Evolutionary conservation across 1,140 invertebrate genomes (phyloP).

Genomic region (Hypothenemus hampei): DNA sequence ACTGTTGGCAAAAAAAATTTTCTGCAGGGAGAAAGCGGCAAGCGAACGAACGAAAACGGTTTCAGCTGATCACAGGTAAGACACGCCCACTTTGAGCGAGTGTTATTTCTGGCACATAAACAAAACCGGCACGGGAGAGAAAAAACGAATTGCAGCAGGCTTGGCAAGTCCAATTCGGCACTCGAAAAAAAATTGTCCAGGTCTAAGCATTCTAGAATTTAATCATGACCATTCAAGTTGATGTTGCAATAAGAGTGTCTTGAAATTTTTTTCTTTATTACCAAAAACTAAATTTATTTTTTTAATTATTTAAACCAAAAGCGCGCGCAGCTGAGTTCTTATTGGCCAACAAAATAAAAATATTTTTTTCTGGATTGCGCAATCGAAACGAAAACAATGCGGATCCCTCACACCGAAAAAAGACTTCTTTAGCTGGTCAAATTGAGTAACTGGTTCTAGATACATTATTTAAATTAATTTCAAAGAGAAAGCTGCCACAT

Average conservation of each 20-base stretch:
- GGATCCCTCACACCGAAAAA: background rate
- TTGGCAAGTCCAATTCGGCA: too few relatives aligned
- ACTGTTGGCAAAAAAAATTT: too few relatives aligned
- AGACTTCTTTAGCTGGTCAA: too few relatives aligned
- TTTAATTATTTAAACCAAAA: conserved; percentile 15
- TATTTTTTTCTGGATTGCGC: conserved; percentile 31
- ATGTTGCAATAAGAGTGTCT: too few relatives aligned
- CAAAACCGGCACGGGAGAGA: conserved; percentile 34
- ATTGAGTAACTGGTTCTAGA: too few relatives aligned
- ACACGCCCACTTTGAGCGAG: conserved; percentile 42
- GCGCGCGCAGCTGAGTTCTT: conserved; percentile 29
- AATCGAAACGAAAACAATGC: conserved; percentile 18
- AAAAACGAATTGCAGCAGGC: background rate
- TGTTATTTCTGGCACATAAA: conserved; percentile 40
- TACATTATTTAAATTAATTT: too few relatives aligned
- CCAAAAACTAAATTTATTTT: conserved; percentile 25
- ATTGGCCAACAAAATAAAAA: conserved; percentile 32
- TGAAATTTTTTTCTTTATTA: too few relatives aligned
- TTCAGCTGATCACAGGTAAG: conserved; percentile 38
- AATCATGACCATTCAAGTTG: background rate
- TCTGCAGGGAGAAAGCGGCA: too few relatives aligned
- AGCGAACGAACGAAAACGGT: too few relatives aligned
- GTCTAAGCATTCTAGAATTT: too few relatives aligned
- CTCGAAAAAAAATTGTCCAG: too few relatives aligned
- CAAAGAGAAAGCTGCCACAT: too few relatives aligned